A percentile compares a stretch with the other conserved stretches of the same genome.
phyloP scores from a whole-genome alignment of 1,140 invertebrate genomes.

The Proctacanthus coquilletti region DNA sequence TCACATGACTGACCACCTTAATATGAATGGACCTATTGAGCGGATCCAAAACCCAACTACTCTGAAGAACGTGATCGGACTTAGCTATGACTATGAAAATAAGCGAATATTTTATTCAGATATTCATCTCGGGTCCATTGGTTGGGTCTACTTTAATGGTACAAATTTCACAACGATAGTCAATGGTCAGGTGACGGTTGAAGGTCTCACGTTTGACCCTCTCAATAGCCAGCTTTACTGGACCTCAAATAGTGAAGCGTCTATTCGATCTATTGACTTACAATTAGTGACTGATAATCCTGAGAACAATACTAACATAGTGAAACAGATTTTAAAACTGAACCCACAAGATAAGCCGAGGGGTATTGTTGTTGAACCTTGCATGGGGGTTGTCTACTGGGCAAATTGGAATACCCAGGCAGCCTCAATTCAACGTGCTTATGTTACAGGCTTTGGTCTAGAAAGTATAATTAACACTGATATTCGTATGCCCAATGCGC shows the following conservation, averaged over 20 bases:
- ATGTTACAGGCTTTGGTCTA: slow-evolving; percentile 42
- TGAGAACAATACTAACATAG: slow-evolving; percentile 23
- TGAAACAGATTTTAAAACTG: slow-evolving; percentile 51
- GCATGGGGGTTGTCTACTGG: slow-evolving; percentile 60
- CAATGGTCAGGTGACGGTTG: slow-evolving; percentile 60
- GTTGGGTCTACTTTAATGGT: slow-evolving; percentile 71
- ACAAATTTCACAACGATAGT: slow-evolving; percentile 50
- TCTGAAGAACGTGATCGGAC: slow-evolving; percentile 71
- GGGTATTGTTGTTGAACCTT: slow-evolving; percentile 68
- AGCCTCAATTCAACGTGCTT: slow-evolving; percentile 59
- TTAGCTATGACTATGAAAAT: slow-evolving; percentile 60
- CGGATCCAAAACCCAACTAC: slow-evolving; percentile 45
- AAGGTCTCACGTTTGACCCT: slow-evolving; percentile 64
- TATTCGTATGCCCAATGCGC: slow-evolving; percentile 69
- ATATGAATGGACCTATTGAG: slow-evolving; percentile 59
- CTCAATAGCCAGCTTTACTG: slow-evolving; percentile 56
- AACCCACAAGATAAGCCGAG: slow-evolving; percentile 57
- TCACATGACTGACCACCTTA: slow-evolving; percentile 49
- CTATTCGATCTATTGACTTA: slow-evolving; percentile 47
- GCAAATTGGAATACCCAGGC: slow-evolving; percentile 64
- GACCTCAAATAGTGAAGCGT: slow-evolving; percentile 69
- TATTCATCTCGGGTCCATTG: slow-evolving; percentile 69
- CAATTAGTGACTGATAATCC: slow-evolving; percentile 21
- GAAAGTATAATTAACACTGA: slow-evolving; percentile 57
- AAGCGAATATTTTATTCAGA: slow-evolving; percentile 71